These are phyloP conservation scores for Nerophis ophidion DNA, from an alignment of 2,113 vertebrate species.

Conservation along the genomic window DNA sequence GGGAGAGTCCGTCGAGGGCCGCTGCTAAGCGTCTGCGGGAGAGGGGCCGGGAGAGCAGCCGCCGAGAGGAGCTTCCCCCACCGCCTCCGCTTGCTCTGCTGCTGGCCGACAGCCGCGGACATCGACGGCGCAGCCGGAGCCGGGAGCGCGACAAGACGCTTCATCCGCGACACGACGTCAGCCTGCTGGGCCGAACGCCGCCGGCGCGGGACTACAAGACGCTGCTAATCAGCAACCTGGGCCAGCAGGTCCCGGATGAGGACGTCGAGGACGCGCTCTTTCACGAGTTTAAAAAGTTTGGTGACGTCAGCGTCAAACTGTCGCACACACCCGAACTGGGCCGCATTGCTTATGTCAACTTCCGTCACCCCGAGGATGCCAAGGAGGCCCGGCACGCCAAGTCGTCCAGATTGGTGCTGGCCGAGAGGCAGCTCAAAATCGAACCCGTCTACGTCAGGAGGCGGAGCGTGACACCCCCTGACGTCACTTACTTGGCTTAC, in stretches of 20 bases:
- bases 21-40: constrained; percentile 76
- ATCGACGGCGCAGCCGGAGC: constrained; percentile 75
- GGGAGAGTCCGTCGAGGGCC: constrained; percentile 81
- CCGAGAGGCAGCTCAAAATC: constrained; percentile 87
- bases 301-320: constrained; percentile 92
- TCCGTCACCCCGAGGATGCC: constrained; percentile 90
- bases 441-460: constrained; percentile 86
- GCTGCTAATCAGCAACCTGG: constrained; percentile 90
- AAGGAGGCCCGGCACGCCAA: constrained; percentile 89
- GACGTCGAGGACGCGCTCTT: constrained; percentile 93
- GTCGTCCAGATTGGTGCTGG: constrained; percentile 80
- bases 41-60: constrained; percentile 73
- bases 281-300: constrained; percentile 95
- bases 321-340: constrained; percentile 93
- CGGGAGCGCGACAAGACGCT: constrained; percentile 77
- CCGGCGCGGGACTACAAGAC: constrained; percentile 88
- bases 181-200: constrained; percentile 46
- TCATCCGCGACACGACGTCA: constrained; percentile 66
- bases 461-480: constrained; percentile 77
- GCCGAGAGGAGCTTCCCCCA: constrained; percentile 71
- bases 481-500: constrained; percentile 81
- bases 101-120: constrained; percentile 66
- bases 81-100: constrained; percentile 64
- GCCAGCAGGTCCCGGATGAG: constrained; percentile 88
- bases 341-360: constrained; percentile 93